phyloP scores from a whole-genome alignment of 2,113 vertebrate species.

The Zosterops hypoxanthus region DNA sequence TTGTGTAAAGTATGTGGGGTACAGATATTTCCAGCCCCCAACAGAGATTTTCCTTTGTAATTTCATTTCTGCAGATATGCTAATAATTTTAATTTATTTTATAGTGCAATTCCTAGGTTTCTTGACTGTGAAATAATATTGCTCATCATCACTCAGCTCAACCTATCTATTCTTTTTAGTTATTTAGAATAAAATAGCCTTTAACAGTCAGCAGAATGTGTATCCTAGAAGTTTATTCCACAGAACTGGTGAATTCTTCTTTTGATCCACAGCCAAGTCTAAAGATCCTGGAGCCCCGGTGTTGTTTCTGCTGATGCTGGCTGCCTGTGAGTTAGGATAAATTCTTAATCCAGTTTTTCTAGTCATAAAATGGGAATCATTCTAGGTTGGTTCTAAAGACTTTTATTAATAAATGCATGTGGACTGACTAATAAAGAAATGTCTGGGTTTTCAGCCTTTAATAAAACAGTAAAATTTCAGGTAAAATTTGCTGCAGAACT shows the following conservation, averaged over 20 bases:
- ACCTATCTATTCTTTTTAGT: background rate
- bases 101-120: background rate
- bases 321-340: background rate
- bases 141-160: background rate
- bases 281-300: background rate
- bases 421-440: background rate
- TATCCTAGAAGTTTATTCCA: background rate
- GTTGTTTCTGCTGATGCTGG: background rate
- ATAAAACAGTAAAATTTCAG: background rate
- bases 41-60: background rate
- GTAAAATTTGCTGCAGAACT: background rate
- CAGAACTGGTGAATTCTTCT: background rate
- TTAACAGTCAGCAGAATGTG: background rate
- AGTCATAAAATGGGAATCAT: background rate
- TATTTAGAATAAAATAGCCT: background rate
- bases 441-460: background rate
- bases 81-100: background rate
- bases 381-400: background rate
- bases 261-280: background rate
- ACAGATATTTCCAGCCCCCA: background rate
- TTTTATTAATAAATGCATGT: background rate
- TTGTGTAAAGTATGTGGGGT: rapidly evolving
- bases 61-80: background rate
- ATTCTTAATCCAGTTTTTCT: constrained; percentile 35
- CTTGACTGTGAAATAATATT: background rate